These are phyloP conservation scores for Oscheius sp. DNA, from an alignment of 2,888 invertebrate genomes.

Conservation along the genomic window DNA sequence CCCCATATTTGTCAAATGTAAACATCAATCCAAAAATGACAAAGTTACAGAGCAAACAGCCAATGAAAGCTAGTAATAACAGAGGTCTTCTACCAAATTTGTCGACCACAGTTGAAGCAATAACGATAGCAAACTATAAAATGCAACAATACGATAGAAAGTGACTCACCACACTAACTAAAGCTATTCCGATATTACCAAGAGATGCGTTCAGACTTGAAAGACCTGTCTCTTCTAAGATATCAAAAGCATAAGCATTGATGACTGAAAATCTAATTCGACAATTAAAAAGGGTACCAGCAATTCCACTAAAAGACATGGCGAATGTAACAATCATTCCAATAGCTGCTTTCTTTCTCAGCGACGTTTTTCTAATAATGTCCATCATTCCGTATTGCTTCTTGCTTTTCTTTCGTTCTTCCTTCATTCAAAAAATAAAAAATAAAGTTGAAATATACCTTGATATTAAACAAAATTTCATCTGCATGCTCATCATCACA, in stretches of 20 bases:
- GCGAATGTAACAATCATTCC: constrained; percentile 56
- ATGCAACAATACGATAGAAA: neutral
- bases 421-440: constrained; percentile 13
- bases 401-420: constrained; percentile 39
- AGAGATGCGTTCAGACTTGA: constrained; percentile 51
- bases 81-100: constrained; percentile 60
- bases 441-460: neutral
- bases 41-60: constrained; percentile 47
- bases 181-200: constrained; percentile 57
- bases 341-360: constrained; percentile 44
- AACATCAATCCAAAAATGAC: constrained; percentile 49
- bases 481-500: constrained; percentile 39
- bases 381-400: constrained; percentile 49
- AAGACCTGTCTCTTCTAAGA: constrained; percentile 55
- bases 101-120: constrained; percentile 57
- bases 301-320: constrained; percentile 62
- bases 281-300: constrained; percentile 34
- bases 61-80: constrained; percentile 47
- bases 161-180: constrained; percentile 54
- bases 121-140: constrained; percentile 46
- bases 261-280: constrained; percentile 43
- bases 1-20: constrained; percentile 45
- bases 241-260: constrained; percentile 64
- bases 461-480: constrained; percentile 36
- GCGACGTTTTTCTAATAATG: constrained; percentile 37